Evolutionary conservation across 2,888 invertebrate genomes (phyloP).

Genomic region (Minunthozetes semirufus): DNA sequence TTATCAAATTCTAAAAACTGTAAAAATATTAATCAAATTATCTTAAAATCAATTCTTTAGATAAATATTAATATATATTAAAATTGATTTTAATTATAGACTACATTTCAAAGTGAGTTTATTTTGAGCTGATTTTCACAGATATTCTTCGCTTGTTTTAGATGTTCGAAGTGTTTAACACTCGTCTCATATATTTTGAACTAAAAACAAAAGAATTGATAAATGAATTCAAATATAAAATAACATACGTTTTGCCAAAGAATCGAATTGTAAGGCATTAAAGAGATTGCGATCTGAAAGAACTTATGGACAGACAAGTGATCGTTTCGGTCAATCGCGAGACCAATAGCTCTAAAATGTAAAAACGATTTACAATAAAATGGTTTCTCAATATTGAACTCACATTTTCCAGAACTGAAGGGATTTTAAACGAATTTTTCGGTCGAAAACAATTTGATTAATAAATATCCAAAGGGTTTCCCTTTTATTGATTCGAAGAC

Average conservation of each 20-base stretch:
- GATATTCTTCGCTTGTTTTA: constrained; percentile 14
- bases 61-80: no score
- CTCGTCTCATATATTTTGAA: constrained; percentile 33
- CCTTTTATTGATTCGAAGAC: constrained; percentile 6
- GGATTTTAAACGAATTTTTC: constrained; percentile 32
- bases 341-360: constrained; percentile 27
- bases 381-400: neutral
- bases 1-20: no score
- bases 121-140: constrained; percentile 27
- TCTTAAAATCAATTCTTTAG: no score
- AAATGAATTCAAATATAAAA: neutral
- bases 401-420: constrained; percentile 36
- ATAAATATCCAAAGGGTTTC: constrained; percentile 32
- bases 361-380: neutral
- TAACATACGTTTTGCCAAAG: constrained; percentile 36
- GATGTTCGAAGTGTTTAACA: constrained; percentile 30
- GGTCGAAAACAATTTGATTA: constrained; percentile 26
- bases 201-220: neutral
- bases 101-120: neutral
- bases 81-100: no score
- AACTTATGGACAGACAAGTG: constrained; percentile 36
- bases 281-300: constrained; percentile 34
- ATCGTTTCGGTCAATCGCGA: constrained; percentile 35
- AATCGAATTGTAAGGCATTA: constrained; percentile 28
- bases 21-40: no score